phyloP scores from a whole-genome alignment of 2,113 vertebrate species.

The Poecile atricapillus region DNA sequence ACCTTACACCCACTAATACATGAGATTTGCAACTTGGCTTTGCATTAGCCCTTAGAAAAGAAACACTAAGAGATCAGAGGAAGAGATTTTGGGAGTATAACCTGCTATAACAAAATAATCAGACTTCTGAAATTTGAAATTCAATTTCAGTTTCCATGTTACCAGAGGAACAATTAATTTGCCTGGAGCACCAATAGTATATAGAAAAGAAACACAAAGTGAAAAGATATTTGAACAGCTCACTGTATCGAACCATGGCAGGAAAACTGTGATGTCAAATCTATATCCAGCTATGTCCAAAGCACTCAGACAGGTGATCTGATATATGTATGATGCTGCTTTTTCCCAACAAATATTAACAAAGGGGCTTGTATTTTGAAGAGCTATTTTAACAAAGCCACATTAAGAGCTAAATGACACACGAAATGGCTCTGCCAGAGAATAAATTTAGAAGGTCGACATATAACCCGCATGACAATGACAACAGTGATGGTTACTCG shows the following conservation, averaged over 20 bases:
- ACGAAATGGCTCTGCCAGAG: not conserved
- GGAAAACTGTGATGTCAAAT: not conserved
- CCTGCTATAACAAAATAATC: not conserved
- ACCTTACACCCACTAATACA: not conserved
- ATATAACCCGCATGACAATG: not conserved
- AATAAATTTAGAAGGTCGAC: not conserved
- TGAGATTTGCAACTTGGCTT: not conserved
- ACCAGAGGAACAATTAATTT: not conserved
- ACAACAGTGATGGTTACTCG: not conserved
- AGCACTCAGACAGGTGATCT: not conserved
- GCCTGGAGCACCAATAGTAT: not conserved
- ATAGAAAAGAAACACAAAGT: not conserved
- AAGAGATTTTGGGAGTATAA: not conserved
- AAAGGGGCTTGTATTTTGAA: not conserved
- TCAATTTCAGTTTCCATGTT: not conserved
- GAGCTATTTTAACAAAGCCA: not conserved
- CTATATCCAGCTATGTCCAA: not conserved
- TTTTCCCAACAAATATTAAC: not conserved
- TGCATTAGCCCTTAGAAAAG: not conserved
- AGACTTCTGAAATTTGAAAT: not conserved
- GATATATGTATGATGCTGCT: not conserved
- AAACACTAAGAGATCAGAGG: not conserved
- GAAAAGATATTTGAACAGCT: not conserved
- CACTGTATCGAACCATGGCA: not conserved
- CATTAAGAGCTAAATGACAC: not conserved